These are phyloP conservation scores for Podocnemis expansa DNA, from an alignment of 2,113 vertebrate species.

Conservation along the genomic window DNA sequence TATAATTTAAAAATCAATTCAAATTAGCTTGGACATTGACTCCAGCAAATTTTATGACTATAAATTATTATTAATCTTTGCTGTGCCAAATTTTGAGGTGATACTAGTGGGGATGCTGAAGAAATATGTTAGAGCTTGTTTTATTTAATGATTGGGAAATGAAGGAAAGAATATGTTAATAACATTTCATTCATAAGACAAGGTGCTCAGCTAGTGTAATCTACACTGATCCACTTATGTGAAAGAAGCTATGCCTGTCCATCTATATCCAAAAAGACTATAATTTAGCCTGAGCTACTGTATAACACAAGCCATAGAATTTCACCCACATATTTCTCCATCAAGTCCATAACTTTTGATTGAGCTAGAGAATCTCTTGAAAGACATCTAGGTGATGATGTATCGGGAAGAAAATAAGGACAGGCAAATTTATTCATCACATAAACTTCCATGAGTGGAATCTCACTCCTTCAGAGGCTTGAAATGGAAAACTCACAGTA, in stretches of 20 bases:
- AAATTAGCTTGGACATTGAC: background rate
- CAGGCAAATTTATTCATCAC: background rate
- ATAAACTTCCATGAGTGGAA: too few relatives aligned
- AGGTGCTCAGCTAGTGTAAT: fast-evolving
- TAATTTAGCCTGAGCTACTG: background rate
- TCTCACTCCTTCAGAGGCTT: too few relatives aligned
- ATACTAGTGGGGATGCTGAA: background rate
- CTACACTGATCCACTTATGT: background rate
- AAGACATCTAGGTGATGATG: background rate
- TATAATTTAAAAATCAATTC: background rate
- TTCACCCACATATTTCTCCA: background rate
- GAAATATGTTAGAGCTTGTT: background rate
- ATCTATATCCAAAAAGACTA: background rate
- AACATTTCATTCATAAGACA: background rate
- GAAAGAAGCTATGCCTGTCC: background rate
- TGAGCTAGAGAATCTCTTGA: background rate
- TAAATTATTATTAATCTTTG: background rate
- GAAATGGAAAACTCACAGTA: too few relatives aligned
- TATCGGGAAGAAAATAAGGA: background rate
- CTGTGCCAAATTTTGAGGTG: background rate
- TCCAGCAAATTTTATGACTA: background rate
- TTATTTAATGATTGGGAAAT: background rate
- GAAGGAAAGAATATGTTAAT: background rate
- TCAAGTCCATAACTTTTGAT: background rate
- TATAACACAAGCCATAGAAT: background rate